A percentile compares a stretch with the other conserved stretches of the same genome.
Conservation (phyloP, 2,888 invertebrate genomes). For the Aphodius granarius region DNA sequence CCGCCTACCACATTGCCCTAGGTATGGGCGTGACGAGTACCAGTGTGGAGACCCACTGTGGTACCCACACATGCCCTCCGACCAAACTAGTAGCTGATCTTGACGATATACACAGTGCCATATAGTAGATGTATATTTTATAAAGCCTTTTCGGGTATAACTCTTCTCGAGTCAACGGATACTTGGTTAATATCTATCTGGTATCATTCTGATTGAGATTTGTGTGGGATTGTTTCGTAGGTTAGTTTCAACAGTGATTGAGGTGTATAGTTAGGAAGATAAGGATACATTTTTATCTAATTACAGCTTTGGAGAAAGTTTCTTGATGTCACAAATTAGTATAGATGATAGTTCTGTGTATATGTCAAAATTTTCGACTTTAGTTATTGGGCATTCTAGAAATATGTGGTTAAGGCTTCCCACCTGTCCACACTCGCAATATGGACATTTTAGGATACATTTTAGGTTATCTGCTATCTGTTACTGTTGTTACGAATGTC, state of each 20-base stretch:
- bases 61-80: slow-evolving; percentile 20
- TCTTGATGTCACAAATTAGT: too few relatives aligned
- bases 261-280: not conserved
- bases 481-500: too few relatives aligned
- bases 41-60: slow-evolving; percentile 30
- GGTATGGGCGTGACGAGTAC: slow-evolving; percentile 39
- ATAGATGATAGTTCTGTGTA: too few relatives aligned
- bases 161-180: not conserved
- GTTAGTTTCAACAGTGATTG: not conserved
- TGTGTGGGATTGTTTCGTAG: not conserved
- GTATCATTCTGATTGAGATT: not conserved
- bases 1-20: slow-evolving; percentile 42
- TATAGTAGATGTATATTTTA: not conserved
- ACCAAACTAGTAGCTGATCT: slow-evolving; percentile 14
- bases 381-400: too few relatives aligned
- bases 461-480: too few relatives aligned
- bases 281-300: too few relatives aligned
- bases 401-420: too few relatives aligned
- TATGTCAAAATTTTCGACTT: too few relatives aligned
- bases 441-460: too few relatives aligned
- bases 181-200: not conserved
- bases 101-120: not conserved
- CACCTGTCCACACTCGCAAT: too few relatives aligned
- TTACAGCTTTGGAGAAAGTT: too few relatives aligned
- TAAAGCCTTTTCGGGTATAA: not conserved